Evolutionary conservation across 2,797 vertebrate genomes (phyloP), one percentile per base, ranked within the genome.

Genomic region (Semaprochilodus insignis): DNA sequence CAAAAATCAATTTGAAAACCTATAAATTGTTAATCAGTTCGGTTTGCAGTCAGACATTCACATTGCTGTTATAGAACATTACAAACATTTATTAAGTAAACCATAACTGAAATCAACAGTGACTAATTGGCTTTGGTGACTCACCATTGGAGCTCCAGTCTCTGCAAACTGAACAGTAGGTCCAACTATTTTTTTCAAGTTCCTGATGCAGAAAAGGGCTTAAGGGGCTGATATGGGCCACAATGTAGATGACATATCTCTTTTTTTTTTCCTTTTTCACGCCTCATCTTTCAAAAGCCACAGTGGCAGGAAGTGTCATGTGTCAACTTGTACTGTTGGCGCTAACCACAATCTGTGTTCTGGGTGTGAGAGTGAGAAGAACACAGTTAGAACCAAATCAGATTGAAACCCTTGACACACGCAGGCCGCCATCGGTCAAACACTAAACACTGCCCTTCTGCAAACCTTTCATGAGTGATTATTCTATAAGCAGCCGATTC

Each of bases 261-360:
- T 83, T 1, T 77, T 40, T 72, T 55, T 44, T 59, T 51, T 19
- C 40, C 54, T 84, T 44, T 65, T 71, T 84, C 57, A 74, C 73
- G 48, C 48, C 11, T 21, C 36, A 51, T 54, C n/a, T 66, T 78
- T 62, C 27, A 36, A 19, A 77, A 74, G n/a, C 78, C 81, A 69
- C 69, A 44, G 52, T 77, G 57, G 75, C 75, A 82, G 54, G 72
- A 80, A 57, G 75, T 85, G 74, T 81, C 44, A 73, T 77, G 23
- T 81, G 65, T 70, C 62, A 76, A 17, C 44, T 44, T 77, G 57
- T 62, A 77, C 40, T 21, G 62, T 72, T 70, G 21, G 31, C 48
- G 54, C 25, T 69, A 78, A 63, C 69, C 62, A 78, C 69, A 83
- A 36, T 60, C 52, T 78, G 67, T 81, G 71, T 36, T 52, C 10